Conservation (phyloP, 2,888 invertebrate genomes). For the Cataglyphis albicans region DNA sequence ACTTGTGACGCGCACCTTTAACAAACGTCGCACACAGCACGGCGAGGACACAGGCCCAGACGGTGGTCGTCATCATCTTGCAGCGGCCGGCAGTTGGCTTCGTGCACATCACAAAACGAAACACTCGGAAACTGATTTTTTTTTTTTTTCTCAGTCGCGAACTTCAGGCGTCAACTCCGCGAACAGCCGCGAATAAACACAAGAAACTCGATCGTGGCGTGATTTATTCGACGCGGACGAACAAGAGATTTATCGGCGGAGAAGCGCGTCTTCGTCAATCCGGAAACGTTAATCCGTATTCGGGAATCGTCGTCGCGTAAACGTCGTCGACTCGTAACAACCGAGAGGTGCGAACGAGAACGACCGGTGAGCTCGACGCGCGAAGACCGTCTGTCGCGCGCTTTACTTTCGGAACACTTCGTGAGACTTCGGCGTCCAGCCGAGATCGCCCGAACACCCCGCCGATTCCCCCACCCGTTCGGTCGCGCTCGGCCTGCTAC, state of each 20-base stretch:
- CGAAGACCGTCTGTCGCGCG: conserved; percentile 84
- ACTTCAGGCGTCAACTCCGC: conserved; percentile 32
- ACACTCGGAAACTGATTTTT: conserved; percentile 63
- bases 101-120: conserved; percentile 69
- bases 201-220: conserved; percentile 16
- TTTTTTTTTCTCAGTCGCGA: not conserved
- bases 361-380: conserved; percentile 83
- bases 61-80: conserved; percentile 73
- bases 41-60: conserved; percentile 79
- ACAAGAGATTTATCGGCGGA: not conserved
- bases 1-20: conserved; percentile 77
- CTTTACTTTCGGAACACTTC: conserved; percentile 81
- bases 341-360: conserved; percentile 56
- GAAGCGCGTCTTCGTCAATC: conserved; percentile 34
- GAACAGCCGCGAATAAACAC: conserved; percentile 55
- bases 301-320: not conserved
- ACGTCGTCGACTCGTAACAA: conserved; percentile 15
- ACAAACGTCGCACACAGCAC: conserved; percentile 77
- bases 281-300: conserved; percentile 42
- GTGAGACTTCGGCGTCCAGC: conserved; percentile 79
- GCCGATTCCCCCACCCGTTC: conserved; percentile 63
- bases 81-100: conserved; percentile 59
- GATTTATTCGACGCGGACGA: not conserved
- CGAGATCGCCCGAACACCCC: conserved; percentile 78
- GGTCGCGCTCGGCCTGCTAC: conserved; percentile 51